Evolutionary conservation across 2,888 invertebrate genomes (phyloP).

Genomic region (Dyspetes luteomarginatus): DNA sequence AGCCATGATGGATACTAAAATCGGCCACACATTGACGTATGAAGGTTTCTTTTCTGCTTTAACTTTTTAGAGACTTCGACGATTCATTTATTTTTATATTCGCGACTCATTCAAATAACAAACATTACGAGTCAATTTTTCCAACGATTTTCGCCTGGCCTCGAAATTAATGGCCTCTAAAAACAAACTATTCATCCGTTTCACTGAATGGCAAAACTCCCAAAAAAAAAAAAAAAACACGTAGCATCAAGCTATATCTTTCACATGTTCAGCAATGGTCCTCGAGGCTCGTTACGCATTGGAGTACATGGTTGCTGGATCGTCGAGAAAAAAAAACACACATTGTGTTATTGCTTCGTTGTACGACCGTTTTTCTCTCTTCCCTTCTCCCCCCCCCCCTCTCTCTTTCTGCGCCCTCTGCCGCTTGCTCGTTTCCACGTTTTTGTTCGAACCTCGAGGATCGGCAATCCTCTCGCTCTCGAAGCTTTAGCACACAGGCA

Average conservation of each 20-base stretch:
- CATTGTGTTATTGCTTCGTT: constrained; percentile 37
- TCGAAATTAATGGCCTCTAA: neutral
- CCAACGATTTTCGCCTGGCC: neutral
- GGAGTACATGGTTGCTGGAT: constrained; percentile 34
- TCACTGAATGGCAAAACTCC: neutral
- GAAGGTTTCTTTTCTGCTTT: neutral
- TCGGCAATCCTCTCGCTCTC: neutral
- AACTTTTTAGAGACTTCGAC: neutral
- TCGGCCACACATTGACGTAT: neutral
- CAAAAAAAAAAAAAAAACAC: neutral
- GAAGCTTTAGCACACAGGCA: constrained; percentile 9
- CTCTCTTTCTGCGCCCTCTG: constrained; percentile 7
- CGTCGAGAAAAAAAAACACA: constrained; percentile 50
- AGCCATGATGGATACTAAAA: neutral
- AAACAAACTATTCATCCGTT: neutral
- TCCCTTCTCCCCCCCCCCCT: neutral
- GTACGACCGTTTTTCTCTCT: constrained; percentile 36
- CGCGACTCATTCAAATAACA: neutral
- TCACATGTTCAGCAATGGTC: neutral
- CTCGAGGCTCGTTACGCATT: constrained; percentile 57
- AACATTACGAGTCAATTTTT: neutral
- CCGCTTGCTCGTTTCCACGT: constrained; percentile 39
- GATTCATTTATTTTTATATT: neutral
- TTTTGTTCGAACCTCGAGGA: constrained; percentile 50
- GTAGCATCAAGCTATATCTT: neutral